A percentile compares a stretch with the other conserved stretches of the same genome.
These are phyloP conservation scores for Cryptocheilus praepositus DNA, from an alignment of 2,888 invertebrate genomes.

Conservation along the genomic window DNA sequence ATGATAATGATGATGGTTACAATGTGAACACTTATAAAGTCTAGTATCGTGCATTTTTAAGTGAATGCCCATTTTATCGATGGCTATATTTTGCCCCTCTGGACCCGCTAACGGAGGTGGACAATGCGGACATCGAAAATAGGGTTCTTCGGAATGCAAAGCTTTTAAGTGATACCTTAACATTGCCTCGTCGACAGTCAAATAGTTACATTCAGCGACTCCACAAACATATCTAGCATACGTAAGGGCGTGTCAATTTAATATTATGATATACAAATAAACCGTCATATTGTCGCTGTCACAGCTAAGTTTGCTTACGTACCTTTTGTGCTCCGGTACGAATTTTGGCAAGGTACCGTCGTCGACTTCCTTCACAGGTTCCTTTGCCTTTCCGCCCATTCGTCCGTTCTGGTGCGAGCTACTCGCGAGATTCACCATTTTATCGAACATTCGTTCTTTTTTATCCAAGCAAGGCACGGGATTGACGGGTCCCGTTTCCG, in stretches of 20 bases:
- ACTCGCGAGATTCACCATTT: constrained; percentile 89
- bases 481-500: constrained; percentile 85
- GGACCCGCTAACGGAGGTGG: constrained; percentile 77
- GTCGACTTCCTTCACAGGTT: constrained; percentile 42
- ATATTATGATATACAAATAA: not conserved
- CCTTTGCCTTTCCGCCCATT: constrained; percentile 70
- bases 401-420: constrained; percentile 77
- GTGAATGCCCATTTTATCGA: constrained; percentile 83
- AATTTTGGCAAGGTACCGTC: constrained; percentile 67
- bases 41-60: constrained; percentile 85
- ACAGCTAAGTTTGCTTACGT: constrained; percentile 7
- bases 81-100: constrained; percentile 74
- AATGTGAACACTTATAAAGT: constrained; percentile 84
- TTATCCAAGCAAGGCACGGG: constrained; percentile 88
- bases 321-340: constrained; percentile 71
- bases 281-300: not conserved
- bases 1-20: constrained; percentile 81
- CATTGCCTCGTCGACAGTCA: constrained; percentile 83
- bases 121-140: constrained; percentile 85
- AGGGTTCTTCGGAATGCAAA: constrained; percentile 79
- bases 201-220: constrained; percentile 82
- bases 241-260: not conserved
- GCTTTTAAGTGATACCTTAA: constrained; percentile 84
- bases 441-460: constrained; percentile 88
- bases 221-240: constrained; percentile 83